Conservation (phyloP, 2,888 invertebrate genomes). For the Gymnoscelis rufifasciata region DNA sequence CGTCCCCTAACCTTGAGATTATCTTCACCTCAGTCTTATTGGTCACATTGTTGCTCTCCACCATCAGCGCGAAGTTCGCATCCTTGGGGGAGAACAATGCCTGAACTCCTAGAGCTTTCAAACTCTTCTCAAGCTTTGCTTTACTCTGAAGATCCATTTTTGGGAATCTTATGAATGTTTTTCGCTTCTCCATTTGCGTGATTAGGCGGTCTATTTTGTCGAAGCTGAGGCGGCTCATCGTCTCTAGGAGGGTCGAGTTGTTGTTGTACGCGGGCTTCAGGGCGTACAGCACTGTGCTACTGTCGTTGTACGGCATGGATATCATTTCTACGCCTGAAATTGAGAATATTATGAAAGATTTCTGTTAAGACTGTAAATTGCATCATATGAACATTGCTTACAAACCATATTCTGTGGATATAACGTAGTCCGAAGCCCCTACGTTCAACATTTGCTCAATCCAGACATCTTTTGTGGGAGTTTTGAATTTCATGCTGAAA, state of each 20-base stretch:
- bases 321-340: slow-evolving; percentile 80
- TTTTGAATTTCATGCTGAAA: slow-evolving; percentile 76
- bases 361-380: neutral
- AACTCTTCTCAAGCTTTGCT: slow-evolving; percentile 72
- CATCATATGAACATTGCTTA: neutral
- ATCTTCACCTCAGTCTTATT: slow-evolving; percentile 47
- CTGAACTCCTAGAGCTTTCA: slow-evolving; percentile 79
- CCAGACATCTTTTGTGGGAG: slow-evolving; percentile 47
- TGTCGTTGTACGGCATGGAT: slow-evolving; percentile 85
- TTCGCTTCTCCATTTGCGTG: slow-evolving; percentile 56
- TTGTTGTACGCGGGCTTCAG: slow-evolving; percentile 75
- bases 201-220: slow-evolving; percentile 72
- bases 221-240: slow-evolving; percentile 71
- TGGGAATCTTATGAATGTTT: slow-evolving; percentile 81
- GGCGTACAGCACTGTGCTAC: slow-evolving; percentile 81
- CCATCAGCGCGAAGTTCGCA: slow-evolving; percentile 84
- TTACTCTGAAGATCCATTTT: slow-evolving; percentile 84
- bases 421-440: slow-evolving; percentile 50
- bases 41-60: slow-evolving; percentile 40
- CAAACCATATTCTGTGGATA: slow-evolving; percentile 50
- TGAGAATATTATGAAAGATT: neutral
- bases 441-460: slow-evolving; percentile 82
- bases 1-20: slow-evolving; percentile 38
- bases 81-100: slow-evolving; percentile 80
- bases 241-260: slow-evolving; percentile 56